Base-by-base conservation (phyloP, 2,113 vertebrate genomes). In the Oncorhynchus kisutch region DNA sequence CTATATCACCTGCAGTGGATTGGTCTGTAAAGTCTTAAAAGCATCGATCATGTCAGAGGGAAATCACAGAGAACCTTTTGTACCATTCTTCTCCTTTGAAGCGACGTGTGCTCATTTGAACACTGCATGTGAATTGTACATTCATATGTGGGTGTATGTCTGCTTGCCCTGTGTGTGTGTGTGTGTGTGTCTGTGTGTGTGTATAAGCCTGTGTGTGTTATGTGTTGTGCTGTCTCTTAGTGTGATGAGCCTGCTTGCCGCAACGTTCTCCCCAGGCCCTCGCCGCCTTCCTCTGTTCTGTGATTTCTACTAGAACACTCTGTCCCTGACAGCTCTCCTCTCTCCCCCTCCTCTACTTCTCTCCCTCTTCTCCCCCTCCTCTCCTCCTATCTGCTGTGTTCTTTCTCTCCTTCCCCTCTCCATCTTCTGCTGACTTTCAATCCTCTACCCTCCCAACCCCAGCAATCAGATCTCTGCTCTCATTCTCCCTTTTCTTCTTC, bases 271-370 rank as follows among this genome's bases (percentile, higher is more conserved):
- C 16, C 77, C 69, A 70, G 71, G 39, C 72, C 78, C 78, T 79
- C 81, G 67, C 64, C 67, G 66, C 84, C 79, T 70, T 75, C 70
- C 74, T 71, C 82, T 85, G 79, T 78, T 71, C 82, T 85, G 79
- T 78, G 84, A 82, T 82, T 85, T 86, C 77, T 68, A 86, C 77
- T 70, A 85, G 72, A 73, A 88, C 84, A 81, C 74, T 62, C 71
- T 72, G 81, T 87, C 72, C 73, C 78, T 74, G 76, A 71, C 72
- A 85, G 59, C 67, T 71, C 68, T 45, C 57, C 57, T 29, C 67
- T 20, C 68, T 54, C 20, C 20, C 70, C 73, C 71, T 60, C 60
- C 25, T 20, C 57, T 62, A 14, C 22, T 18, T 5, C 11, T n/a
- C 27, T 14, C 34, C 54, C 45, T 14, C 27, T 65, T 3, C 20